phyloP scores from a whole-genome alignment of 2,888 invertebrate genomes.

The Carabus problematicus region DNA sequence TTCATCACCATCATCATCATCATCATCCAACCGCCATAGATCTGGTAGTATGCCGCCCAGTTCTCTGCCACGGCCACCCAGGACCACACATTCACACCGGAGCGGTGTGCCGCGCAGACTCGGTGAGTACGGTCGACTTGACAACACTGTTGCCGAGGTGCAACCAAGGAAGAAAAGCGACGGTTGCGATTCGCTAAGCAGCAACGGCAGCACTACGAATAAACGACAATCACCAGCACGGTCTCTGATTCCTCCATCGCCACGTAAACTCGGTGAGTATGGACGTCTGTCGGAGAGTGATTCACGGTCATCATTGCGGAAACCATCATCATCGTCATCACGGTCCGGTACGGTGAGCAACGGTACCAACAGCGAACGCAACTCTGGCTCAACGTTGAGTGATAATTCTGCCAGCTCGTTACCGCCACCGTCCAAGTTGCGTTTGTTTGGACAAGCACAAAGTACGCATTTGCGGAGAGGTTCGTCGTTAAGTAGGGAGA shows the following conservation, averaged over 20 bases:
- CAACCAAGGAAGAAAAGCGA: conserved; percentile 54
- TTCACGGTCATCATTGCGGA: conserved; percentile 54
- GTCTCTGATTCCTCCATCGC: conserved; percentile 63
- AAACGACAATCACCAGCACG: conserved; percentile 60
- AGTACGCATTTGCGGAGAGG: conserved; percentile 62
- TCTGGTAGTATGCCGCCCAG: conserved; percentile 74
- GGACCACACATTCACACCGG: conserved; percentile 58
- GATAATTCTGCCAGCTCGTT: conserved; percentile 65
- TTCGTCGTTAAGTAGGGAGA: conserved; percentile 66
- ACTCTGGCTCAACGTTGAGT: conserved; percentile 64
- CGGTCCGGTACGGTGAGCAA: conserved; percentile 56
- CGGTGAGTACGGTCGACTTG: conserved; percentile 72
- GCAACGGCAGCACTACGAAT: conserved; percentile 53
- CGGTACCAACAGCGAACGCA: conserved; percentile 61
- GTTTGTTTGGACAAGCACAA: conserved; percentile 62
- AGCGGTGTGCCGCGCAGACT: conserved; percentile 60
- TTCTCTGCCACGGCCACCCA: conserved; percentile 75
- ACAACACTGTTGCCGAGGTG: conserved; percentile 57
- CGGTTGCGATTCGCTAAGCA: conserved; percentile 57
- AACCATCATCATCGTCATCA: conserved; percentile 55
- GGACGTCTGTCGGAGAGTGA: conserved; percentile 65
- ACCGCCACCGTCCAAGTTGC: conserved; percentile 71
- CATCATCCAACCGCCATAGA: conserved; percentile 45
- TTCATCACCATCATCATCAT: conserved; percentile 43
- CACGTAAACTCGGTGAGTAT: conserved; percentile 66